phyloP scores from a whole-genome alignment of 2,797 vertebrate species.

The Oceanodroma leucorhoa region DNA sequence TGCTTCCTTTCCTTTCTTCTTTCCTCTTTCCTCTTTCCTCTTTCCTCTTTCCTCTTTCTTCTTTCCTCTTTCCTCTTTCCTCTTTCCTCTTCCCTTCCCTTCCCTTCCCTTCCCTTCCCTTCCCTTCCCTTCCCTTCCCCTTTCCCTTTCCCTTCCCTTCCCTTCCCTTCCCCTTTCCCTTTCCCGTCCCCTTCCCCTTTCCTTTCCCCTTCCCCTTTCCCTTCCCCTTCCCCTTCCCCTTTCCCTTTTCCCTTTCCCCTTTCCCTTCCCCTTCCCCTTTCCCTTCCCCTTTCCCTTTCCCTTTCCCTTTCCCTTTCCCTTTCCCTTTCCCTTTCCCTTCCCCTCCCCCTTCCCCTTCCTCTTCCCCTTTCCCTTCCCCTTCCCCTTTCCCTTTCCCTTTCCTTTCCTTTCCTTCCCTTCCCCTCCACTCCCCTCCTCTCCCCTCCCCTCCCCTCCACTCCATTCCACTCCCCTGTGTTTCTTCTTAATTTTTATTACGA shows the following conservation, averaged over 20 bases:
- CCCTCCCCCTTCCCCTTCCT: too few relatives aligned
- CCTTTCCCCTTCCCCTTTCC: too few relatives aligned
- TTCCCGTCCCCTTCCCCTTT: too few relatives aligned
- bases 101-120: neutral
- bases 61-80: too few relatives aligned
- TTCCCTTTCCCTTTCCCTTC: neutral
- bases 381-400: too few relatives aligned
- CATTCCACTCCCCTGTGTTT: neutral
- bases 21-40: too few relatives aligned
- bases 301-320: neutral
- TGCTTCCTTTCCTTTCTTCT: neutral
- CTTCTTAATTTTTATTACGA: too few relatives aligned
- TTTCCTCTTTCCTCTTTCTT: neutral
- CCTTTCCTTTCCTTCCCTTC: neutral
- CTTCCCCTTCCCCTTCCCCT: neutral
- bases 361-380: too few relatives aligned
- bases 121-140: neutral
- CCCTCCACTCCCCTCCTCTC: too few relatives aligned
- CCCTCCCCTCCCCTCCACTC: neutral
- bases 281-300: neutral
- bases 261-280: too few relatives aligned
- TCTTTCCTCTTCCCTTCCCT: neutral
- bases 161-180: too few relatives aligned
- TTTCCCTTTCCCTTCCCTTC: neutral
- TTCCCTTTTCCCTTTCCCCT: too few relatives aligned